phyloP scores from a whole-genome alignment of 2,888 invertebrate species.

The Synanthedon tipuliformis region DNA sequence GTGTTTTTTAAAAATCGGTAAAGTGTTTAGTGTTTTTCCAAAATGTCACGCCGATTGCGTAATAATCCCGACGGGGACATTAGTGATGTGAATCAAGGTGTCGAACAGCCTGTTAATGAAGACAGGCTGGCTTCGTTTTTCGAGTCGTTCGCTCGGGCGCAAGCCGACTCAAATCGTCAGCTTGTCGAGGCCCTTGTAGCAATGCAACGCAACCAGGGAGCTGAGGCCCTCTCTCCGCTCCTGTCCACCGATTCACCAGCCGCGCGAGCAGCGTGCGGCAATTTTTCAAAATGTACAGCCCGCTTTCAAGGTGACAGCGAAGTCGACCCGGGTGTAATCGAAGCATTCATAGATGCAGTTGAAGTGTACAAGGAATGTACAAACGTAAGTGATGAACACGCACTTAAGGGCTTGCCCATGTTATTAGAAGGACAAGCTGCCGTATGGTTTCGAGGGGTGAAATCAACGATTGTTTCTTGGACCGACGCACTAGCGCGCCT shows the following conservation, averaged over 20 bases:
- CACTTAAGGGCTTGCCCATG: constrained; percentile 11
- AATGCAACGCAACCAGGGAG: neutral
- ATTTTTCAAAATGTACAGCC: constrained; percentile 6
- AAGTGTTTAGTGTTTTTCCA: too few relatives aligned
- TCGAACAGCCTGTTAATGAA: neutral
- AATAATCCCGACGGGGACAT: neutral
- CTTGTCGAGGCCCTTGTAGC: neutral
- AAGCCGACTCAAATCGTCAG: neutral
- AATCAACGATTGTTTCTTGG: constrained; percentile 2
- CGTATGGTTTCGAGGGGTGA: constrained; percentile 10
- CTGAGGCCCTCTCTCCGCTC: neutral
- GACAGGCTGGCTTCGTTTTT: neutral
- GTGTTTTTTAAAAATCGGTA: too few relatives aligned
- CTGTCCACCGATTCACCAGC: neutral
- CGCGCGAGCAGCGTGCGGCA: neutral
- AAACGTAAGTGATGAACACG: constrained; percentile 8
- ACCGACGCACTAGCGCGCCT: constrained; percentile 3
- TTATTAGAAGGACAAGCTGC: constrained; percentile 11
- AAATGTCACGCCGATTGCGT: neutral
- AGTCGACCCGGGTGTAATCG: constrained; percentile 1
- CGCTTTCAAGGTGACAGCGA: constrained; percentile 4
- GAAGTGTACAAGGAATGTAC: constrained; percentile 8
- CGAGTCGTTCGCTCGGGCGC: neutral
- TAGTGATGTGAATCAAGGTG: neutral
- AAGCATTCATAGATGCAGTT: constrained; percentile 9